Conservation (phyloP, 2,113 vertebrate species). For the Cephalophus harveyi region DNA sequence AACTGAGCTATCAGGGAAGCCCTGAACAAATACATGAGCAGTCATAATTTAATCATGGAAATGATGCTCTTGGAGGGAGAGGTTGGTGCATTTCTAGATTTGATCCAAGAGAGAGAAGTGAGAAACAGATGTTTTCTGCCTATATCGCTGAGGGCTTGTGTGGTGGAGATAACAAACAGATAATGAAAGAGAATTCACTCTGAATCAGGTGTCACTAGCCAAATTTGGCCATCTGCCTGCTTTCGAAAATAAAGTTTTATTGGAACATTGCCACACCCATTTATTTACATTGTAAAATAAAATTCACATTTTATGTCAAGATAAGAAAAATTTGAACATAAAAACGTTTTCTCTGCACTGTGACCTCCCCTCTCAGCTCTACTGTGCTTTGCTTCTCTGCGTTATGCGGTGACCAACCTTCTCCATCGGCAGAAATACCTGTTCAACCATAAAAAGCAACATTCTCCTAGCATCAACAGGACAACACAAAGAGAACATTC, state of each 20-base stretch:
- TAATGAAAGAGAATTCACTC: neutral
- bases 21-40: neutral
- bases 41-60: neutral
- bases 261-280: neutral
- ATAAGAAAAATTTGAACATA: neutral
- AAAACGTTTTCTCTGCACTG: neutral
- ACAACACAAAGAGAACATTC: neutral
- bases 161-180: neutral
- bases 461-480: neutral
- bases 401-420: neutral
- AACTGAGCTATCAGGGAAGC: neutral
- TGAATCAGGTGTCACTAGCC: neutral
- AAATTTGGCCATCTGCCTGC: neutral
- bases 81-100: neutral
- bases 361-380: neutral
- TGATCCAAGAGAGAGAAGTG: neutral
- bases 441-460: neutral
- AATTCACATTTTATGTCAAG: neutral
- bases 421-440: neutral
- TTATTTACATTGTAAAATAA: neutral
- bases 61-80: neutral
- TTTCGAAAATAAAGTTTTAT: slow-evolving; percentile 40
- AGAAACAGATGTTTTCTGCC: neutral
- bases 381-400: neutral
- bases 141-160: neutral